Conservation (phyloP, 2,113 vertebrate species). For the Podarcis raffonei region DNA sequence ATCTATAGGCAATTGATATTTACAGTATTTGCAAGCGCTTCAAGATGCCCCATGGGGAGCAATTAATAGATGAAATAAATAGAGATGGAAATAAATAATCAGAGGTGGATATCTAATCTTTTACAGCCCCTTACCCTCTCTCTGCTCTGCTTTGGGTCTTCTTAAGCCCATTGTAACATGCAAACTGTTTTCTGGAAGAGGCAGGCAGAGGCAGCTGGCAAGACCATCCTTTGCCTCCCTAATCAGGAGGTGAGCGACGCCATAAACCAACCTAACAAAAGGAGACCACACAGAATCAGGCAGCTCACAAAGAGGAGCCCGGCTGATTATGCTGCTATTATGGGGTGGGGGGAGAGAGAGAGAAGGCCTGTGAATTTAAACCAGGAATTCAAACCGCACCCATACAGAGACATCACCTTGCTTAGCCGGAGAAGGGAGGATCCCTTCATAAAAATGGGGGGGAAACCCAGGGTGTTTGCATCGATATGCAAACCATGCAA, state of each 20-base stretch:
- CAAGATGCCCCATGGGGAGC: not conserved
- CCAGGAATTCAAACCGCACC: not conserved
- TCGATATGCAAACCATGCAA: too few species aligned
- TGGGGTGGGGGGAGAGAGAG: not conserved
- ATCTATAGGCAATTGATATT: too few species aligned
- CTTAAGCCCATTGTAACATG: slow-evolving; percentile 40
- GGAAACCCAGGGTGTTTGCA: too few species aligned
- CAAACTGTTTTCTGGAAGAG: slow-evolving; percentile 52
- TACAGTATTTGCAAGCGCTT: not conserved
- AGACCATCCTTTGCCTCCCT: slow-evolving; percentile 63
- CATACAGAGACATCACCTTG: not conserved
- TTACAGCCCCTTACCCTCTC: too few species aligned
- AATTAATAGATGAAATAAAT: not conserved
- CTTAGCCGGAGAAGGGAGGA: too few species aligned
- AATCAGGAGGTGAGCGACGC: slow-evolving; percentile 62
- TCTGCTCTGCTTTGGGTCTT: not conserved
- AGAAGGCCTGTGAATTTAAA: not conserved
- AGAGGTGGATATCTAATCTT: too few species aligned
- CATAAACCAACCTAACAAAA: slow-evolving; percentile 69
- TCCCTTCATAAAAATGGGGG: not conserved
- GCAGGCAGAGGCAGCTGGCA: slow-evolving; percentile 73
- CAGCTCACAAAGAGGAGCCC: slow-evolving; percentile 67
- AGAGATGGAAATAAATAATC: not conserved
- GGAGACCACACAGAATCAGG: slow-evolving; percentile 73
- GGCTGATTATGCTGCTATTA: slow-evolving; percentile 65